A percentile compares a stretch with the other conserved stretches of the same genome.
Evolutionary conservation across 2,888 invertebrate species (phyloP).

Genomic region (Scaeva pyrastri): DNA sequence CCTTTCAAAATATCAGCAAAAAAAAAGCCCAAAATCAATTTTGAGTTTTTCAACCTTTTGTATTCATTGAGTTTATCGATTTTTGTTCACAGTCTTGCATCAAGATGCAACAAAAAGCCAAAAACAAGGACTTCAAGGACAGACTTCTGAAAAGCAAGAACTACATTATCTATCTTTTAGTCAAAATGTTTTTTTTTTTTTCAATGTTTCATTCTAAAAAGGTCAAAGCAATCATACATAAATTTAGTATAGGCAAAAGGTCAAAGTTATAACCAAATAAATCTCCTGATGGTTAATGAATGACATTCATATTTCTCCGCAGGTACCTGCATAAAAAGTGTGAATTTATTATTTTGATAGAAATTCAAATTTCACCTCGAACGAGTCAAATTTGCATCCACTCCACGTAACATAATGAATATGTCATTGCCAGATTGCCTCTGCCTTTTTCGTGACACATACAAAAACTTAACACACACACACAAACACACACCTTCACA

Average conservation of each 20-base stretch:
- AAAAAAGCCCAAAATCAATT: neutral
- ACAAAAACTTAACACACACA: neutral
- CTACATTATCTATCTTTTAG: too few relatives aligned
- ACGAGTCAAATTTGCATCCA: neutral
- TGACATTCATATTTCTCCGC: too few relatives aligned
- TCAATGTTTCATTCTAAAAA: too few relatives aligned
- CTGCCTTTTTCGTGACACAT: constrained; percentile 1
- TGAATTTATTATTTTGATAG: neutral
- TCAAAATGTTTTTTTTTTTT: too few relatives aligned
- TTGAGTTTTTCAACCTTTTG: constrained; percentile 31
- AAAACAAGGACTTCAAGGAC: neutral
- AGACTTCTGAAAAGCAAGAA: too few relatives aligned
- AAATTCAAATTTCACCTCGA: constrained; percentile 39
- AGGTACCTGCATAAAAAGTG: neutral
- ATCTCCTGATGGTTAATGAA: too few relatives aligned
- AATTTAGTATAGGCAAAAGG: too few relatives aligned
- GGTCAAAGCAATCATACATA: too few relatives aligned
- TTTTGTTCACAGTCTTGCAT: constrained; percentile 7
- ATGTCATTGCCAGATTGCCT: constrained; percentile 44
- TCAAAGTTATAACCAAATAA: too few relatives aligned
- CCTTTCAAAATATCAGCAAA: neutral
- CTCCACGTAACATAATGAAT: constrained; percentile 38
- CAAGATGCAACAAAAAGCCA: neutral
- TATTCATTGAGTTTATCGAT: neutral
- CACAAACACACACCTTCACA: neutral